Evolutionary conservation across 2,797 vertebrate genomes (phyloP).

Genomic region (Vipera latastei): DNA sequence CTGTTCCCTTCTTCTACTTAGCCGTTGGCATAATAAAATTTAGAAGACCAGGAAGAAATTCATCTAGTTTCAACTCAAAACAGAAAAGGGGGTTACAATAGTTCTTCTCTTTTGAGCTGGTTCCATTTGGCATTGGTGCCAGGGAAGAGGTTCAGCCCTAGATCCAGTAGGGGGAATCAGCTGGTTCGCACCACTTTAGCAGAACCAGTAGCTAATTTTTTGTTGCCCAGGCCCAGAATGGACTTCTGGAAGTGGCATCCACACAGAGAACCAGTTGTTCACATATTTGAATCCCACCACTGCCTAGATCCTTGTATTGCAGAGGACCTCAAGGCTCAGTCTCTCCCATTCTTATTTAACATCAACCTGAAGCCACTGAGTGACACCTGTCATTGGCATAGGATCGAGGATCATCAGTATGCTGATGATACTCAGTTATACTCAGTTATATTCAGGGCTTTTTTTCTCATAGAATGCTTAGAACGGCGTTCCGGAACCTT

Average conservation of each 20-base stretch:
- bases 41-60: background rate
- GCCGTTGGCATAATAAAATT: background rate
- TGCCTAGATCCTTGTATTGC: background rate
- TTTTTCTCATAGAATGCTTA: no score
- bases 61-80: background rate
- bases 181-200: no score
- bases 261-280: no score
- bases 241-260: no score
- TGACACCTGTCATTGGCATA: background rate
- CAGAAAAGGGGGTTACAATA: background rate
- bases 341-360: background rate
- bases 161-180: background rate
- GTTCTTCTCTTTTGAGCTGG: background rate
- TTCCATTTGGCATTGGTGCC: background rate
- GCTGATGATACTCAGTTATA: background rate
- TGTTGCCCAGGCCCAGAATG: no score
- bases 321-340: background rate
- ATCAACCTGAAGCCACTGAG: background rate
- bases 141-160: background rate
- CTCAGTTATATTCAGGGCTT: no score
- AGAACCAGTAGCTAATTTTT: no score
- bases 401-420: background rate
- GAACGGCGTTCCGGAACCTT: no score
- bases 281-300: no score
- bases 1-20: background rate